Percentiles rank a stretch among this genome's conserved stretches.
Conservation (phyloP, 2,113 vertebrate species). For the Mormoops blainvillei region DNA sequence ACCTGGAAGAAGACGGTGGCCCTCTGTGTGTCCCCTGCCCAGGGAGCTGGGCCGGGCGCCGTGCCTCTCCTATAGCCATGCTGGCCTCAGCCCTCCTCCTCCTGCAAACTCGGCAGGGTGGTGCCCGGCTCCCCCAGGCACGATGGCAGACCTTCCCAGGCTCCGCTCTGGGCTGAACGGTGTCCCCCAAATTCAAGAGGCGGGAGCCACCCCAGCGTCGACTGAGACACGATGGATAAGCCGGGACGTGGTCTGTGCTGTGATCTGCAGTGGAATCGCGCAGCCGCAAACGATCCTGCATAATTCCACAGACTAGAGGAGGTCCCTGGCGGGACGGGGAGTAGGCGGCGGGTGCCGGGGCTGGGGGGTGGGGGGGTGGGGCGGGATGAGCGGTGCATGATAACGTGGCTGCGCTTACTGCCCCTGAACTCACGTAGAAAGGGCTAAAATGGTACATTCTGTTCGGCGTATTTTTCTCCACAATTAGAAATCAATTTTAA, state of each 20-base stretch:
- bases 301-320: neutral
- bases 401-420: rapidly evolving
- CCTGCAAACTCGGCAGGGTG: neutral
- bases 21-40: rapidly evolving
- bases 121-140: neutral
- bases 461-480: neutral
- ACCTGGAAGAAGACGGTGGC: neutral
- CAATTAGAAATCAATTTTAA: neutral
- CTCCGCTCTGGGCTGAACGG: neutral
- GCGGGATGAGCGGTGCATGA: too few species aligned
- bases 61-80: rapidly evolving
- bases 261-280: rapidly evolving
- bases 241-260: rapidly evolving
- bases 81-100: rapidly evolving
- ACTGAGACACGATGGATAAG: too few species aligned
- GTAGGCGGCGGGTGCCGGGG: rapidly evolving
- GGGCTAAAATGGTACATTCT: rapidly evolving
- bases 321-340: neutral
- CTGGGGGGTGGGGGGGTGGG: neutral
- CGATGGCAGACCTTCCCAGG: rapidly evolving
- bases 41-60: neutral
- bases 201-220: rapidly evolving
- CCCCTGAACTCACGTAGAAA: rapidly evolving
- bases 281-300: too few species aligned
- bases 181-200: neutral